Conservation (phyloP, 2,113 vertebrate species). For the Tylochromis polylepis region DNA sequence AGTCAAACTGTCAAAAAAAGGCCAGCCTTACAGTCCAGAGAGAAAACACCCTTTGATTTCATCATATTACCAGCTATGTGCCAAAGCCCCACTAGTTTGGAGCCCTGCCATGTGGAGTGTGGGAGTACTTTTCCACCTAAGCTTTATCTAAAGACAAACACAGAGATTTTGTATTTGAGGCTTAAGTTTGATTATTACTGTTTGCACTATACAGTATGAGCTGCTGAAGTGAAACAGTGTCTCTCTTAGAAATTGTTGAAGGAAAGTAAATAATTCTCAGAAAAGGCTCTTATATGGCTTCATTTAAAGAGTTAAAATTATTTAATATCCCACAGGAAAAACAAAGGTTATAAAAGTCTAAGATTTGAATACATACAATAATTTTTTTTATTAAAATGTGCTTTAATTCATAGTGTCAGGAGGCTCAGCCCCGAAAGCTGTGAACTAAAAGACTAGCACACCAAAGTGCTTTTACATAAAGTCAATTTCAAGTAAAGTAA, state of each 20-base stretch:
- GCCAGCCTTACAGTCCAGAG: not conserved
- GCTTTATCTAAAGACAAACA: slow-evolving; percentile 2
- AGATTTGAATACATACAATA: too few species aligned
- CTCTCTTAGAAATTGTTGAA: not conserved
- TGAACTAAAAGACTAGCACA: not conserved
- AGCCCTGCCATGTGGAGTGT: slow-evolving; percentile 30
- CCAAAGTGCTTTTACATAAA: not conserved
- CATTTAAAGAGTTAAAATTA: not conserved
- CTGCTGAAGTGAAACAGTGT: not conserved
- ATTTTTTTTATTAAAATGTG: not conserved
- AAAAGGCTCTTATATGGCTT: not conserved
- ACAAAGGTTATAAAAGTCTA: not conserved
- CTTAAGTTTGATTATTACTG: not conserved
- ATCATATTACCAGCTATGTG: slow-evolving; percentile 45
- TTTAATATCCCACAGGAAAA: not conserved
- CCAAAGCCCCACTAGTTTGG: slow-evolving; percentile 40
- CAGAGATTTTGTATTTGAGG: not conserved
- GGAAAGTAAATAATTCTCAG: not conserved
- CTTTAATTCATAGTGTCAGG: not conserved
- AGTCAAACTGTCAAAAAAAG: slow-evolving; percentile 33
- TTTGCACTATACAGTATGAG: not conserved
- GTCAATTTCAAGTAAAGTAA: not conserved
- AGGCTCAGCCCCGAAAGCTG: not conserved
- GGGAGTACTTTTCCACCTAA: slow-evolving; percentile 6
- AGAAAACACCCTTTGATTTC: slow-evolving; percentile 39